A percentile compares a stretch with the other conserved stretches of the same genome.
Conservation (phyloP, 2,113 vertebrate genomes). For the Caranx melampygus region DNA sequence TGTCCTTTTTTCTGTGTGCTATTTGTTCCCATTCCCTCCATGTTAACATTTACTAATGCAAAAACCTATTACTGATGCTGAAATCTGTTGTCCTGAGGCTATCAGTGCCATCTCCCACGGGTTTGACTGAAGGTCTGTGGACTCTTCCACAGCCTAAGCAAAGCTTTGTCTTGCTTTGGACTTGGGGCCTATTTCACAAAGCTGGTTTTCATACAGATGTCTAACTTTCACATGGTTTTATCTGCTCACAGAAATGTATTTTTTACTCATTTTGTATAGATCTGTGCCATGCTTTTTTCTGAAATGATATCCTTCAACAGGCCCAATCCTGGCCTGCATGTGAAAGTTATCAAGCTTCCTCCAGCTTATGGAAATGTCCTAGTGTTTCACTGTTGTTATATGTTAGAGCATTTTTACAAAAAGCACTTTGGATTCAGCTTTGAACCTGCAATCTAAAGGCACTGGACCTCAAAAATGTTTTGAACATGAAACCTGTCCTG, state of each 20-base stretch:
- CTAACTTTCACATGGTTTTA: constrained; percentile 80
- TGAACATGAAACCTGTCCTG: constrained; percentile 70
- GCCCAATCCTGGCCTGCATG: constrained; percentile 71
- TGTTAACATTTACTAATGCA: constrained; percentile 76
- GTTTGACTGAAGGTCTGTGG: constrained; percentile 70
- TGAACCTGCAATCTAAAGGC: constrained; percentile 78
- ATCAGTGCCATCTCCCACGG: constrained; percentile 46
- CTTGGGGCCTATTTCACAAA: constrained; percentile 77
- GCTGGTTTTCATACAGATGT: constrained; percentile 69
- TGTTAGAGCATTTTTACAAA: constrained; percentile 62
- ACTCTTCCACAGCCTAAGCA: constrained; percentile 66
- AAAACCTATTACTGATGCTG: constrained; percentile 64
- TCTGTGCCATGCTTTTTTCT: constrained; percentile 27
- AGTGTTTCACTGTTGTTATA: constrained; percentile 64
- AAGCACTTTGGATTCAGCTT: constrained; percentile 77
- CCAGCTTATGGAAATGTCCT: constrained; percentile 80
- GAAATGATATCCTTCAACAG: constrained; percentile 40
- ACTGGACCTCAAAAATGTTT: constrained; percentile 63
- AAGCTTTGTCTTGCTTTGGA: constrained; percentile 78
- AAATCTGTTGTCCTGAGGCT: constrained; percentile 45
- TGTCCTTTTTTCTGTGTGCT: constrained; percentile 65
- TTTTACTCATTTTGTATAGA: constrained; percentile 27
- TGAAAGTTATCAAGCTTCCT: constrained; percentile 79
- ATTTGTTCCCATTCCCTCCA: constrained; percentile 61
- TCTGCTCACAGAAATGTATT: constrained; percentile 33